These are phyloP conservation scores for Aramus guarauna DNA, from an alignment of 2,113 vertebrate species.

Conservation along the genomic window DNA sequence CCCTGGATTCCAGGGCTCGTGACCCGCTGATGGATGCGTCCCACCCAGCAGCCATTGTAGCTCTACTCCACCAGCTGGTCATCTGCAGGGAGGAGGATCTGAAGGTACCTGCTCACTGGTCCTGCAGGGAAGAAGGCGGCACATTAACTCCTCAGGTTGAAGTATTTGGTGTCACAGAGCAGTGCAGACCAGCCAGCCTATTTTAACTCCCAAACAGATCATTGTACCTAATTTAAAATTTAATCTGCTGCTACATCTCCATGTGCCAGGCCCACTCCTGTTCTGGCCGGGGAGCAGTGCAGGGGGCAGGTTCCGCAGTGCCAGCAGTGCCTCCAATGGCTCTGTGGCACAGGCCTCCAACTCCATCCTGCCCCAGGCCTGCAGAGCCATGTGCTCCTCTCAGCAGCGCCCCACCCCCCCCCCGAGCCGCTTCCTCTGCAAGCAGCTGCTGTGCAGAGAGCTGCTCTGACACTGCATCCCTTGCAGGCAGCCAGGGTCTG, in stretches of 20 bases:
- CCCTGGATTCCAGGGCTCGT: background rate
- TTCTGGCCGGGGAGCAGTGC: background rate
- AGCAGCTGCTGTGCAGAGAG: background rate
- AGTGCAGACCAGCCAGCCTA: background rate
- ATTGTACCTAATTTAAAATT: background rate
- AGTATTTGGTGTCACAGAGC: background rate
- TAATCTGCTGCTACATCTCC: background rate
- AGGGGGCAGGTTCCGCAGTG: background rate
- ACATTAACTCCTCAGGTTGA: background rate
- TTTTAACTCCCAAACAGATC: background rate
- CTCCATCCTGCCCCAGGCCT: background rate
- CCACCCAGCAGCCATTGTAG: fast-evolving
- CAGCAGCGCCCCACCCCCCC: background rate
- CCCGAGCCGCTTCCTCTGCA: background rate
- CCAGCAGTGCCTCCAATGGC: background rate
- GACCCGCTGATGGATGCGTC: fast-evolving
- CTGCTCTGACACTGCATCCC: fast-evolving
- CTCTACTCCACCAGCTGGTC: fast-evolving
- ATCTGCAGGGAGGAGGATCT: background rate
- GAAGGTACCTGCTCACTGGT: fast-evolving
- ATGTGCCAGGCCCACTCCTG: background rate
- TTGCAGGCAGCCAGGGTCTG: background rate
- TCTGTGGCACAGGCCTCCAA: background rate
- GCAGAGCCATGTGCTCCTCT: background rate
- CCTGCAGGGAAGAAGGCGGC: background rate